Base-by-base conservation (phyloP, 2,888 invertebrate genomes). In the Chelonus formosanus region DNA sequence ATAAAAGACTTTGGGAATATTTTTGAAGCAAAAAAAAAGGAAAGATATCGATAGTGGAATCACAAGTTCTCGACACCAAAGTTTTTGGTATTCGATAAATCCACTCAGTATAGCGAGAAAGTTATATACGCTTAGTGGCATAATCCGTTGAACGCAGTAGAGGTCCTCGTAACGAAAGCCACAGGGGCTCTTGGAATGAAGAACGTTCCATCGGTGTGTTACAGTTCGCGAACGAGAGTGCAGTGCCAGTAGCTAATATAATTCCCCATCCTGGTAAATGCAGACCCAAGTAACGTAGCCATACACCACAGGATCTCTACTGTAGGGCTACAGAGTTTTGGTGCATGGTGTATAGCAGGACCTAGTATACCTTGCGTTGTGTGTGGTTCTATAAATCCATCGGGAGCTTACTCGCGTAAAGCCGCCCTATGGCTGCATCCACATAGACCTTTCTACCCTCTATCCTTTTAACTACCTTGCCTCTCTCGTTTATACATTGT, bases 381-480 rank as follows among this genome's bases (percentile, higher is more conserved):
- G 81, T 84, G 84, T 80, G 84, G 84, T 84, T 85, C 82, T 77
- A 81, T 82, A 82, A 82, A 82, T 82, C 80, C 80, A 78, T 72
- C 72, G 56, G 74, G 78, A 75, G 82, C 78, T 86, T 86, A 85
- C 82, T 80, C 81, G 80, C 82, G 80, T 84, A 85, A 85, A 85
- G 85, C 85, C 85, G 84, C 81, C 81, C 84, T 40, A 59, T 80
- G 77, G 80, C 79, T 74, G 75, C 76, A 76, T 78, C 76, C 77
- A 74, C 77, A 72, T 74, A 74, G 45, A 62, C 58, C 70, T 67
- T 70, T 70, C 70, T 47, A 36, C 55, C 31, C 61, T 58, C 45
- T 36, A 40, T 56, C 47, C 48, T 63, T 36, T 44, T 8, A 8
- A 35, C 8, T 44, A 52, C 52, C 61, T 36, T 43, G 8, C 31